Evolutionary conservation across 2,113 vertebrate genomes (phyloP).

Genomic region (Melanerpes aurifrons): DNA sequence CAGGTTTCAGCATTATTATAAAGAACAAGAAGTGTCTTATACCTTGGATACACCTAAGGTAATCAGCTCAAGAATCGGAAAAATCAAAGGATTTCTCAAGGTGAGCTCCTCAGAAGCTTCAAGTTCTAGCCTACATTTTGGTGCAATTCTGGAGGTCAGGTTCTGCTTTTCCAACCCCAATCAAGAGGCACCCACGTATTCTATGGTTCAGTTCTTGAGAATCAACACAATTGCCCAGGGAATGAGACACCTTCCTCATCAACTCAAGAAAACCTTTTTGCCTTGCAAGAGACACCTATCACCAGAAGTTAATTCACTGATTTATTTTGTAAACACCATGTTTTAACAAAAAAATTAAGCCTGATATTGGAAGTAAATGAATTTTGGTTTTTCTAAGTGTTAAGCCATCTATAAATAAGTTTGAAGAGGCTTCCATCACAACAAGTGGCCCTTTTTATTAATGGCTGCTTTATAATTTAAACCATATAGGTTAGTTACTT

Average conservation of each 20-base stretch:
- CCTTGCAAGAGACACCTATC: background rate
- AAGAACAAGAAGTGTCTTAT: background rate
- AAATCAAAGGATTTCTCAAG: background rate
- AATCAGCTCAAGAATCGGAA: background rate
- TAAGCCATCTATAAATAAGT: background rate
- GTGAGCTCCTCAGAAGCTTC: background rate
- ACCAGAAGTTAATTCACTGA: background rate
- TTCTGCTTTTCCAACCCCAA: background rate
- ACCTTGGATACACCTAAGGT: background rate
- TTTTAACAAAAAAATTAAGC: background rate
- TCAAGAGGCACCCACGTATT: background rate
- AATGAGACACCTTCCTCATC: background rate
- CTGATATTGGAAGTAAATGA: background rate
- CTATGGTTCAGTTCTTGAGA: background rate
- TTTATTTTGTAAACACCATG: background rate
- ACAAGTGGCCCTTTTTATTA: conserved; percentile 23
- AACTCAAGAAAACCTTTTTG: background rate
- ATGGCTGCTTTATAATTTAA: conserved; percentile 57
- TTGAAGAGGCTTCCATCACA: conserved; percentile 24
- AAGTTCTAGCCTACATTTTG: background rate
- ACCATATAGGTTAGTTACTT: conserved; percentile 61
- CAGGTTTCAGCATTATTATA: background rate
- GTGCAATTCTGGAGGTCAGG: background rate
- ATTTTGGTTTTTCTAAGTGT: background rate
- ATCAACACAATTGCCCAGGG: background rate